Evolutionary conservation across 2,888 invertebrate genomes (phyloP).

Genomic region (Lydus trimaculatus): DNA sequence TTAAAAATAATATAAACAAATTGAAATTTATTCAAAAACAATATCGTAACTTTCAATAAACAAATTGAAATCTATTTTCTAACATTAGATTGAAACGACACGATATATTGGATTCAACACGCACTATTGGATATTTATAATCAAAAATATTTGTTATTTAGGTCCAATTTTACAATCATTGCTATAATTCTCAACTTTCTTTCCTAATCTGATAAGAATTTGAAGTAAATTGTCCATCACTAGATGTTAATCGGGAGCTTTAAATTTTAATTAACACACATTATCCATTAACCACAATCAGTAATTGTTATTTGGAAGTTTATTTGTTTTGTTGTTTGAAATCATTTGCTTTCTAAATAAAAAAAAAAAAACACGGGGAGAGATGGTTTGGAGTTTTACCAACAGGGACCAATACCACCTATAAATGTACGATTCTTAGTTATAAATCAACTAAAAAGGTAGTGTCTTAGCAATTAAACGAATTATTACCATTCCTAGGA

Average conservation of each 20-base stretch:
- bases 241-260: not conserved
- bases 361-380: no score
- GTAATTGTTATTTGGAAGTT: not conserved
- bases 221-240: not conserved
- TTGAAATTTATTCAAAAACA: no score
- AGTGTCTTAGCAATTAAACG: not conserved
- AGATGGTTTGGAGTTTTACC: no score
- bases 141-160: not conserved
- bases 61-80: not conserved
- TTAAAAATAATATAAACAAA: no score
- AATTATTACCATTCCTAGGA: constrained; percentile 3
- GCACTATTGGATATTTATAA: not conserved
- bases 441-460: not conserved
- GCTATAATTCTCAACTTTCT: no score
- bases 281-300: no score
- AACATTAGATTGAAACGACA: not conserved
- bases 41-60: not conserved
- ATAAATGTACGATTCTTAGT: not conserved
- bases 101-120: not conserved
- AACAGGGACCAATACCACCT: not conserved
- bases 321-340: no score
- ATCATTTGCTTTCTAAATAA: no score
- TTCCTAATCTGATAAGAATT: not conserved
- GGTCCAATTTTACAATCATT: not conserved
- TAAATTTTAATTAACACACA: not conserved